These are phyloP conservation scores for Anorthoa munda DNA, from an alignment of 2,888 invertebrate species.

Conservation along the genomic window DNA sequence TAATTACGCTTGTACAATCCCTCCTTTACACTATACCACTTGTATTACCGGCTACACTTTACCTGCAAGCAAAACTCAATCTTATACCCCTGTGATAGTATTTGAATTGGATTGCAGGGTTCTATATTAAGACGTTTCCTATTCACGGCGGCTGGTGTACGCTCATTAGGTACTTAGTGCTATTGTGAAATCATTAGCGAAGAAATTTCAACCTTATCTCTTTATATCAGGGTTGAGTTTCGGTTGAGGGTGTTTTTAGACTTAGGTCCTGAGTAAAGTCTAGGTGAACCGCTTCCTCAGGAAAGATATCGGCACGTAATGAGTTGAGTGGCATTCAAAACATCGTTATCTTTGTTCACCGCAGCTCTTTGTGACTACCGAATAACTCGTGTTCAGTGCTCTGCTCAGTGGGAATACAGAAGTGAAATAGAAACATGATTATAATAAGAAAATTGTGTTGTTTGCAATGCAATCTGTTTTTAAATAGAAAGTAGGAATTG, in stretches of 20 bases:
- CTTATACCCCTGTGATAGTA: constrained; percentile 65
- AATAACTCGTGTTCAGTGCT: constrained; percentile 58
- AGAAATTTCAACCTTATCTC: constrained; percentile 50
- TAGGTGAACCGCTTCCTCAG: constrained; percentile 80
- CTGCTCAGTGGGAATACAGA: constrained; percentile 39
- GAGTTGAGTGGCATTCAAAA: constrained; percentile 89
- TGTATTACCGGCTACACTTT: constrained; percentile 67
- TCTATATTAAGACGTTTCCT: constrained; percentile 78
- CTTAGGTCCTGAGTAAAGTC: constrained; percentile 75
- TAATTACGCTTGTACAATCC: constrained; percentile 89
- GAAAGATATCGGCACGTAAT: constrained; percentile 88
- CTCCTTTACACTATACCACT: constrained; percentile 79
- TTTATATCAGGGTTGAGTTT: constrained; percentile 59
- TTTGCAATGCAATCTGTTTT: constrained; percentile 17
- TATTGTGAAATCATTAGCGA: constrained; percentile 70
- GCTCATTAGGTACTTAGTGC: constrained; percentile 88
- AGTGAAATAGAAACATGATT: constrained; percentile 22
- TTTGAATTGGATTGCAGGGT: constrained; percentile 50
- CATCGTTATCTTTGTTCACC: constrained; percentile 85
- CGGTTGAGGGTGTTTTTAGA: constrained; percentile 40
- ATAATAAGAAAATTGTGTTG: constrained; percentile 20
- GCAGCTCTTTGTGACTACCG: constrained; percentile 72
- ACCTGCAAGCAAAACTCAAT: constrained; percentile 67
- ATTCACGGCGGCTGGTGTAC: constrained; percentile 73
- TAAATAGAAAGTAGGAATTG: background rate